Base-by-base conservation (phyloP, 2,888 invertebrate species). In the Adelognathus sp. region DNA sequence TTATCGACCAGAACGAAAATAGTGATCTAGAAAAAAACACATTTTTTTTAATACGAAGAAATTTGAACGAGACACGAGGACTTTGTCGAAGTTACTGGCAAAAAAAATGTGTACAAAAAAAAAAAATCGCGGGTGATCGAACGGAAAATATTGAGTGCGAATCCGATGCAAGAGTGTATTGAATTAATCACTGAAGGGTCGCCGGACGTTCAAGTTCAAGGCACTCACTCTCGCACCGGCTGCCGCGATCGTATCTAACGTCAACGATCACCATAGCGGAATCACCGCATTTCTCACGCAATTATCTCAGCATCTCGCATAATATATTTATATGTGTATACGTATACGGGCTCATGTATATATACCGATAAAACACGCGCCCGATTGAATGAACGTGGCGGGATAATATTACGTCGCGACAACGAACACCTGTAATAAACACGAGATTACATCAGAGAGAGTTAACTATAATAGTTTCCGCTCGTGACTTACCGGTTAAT, bases 181-280 rank as follows among this genome's bases (percentile, higher is more conserved):
- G 7, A 33, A 41, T 44, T 72, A n/a, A 36, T 54, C 27, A 16
- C 63, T 61, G 63, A 50, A 54, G 39, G 44, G 56, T 50, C 21
- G 9, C n/a, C 44, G 73, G 46, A 71, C 78, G 81, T 84, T 82
- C 84, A 85, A 85, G 85, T 84, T 81, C 83, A 82, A 84, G 84
- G 84, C 73, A 72, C 29, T 60, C n/a, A n/a, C n/a, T n/a, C n/a
- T n/a, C n/a, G n/a, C 14, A 36, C 44, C 60, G 61, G 39, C 11
- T 9, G 21, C 4, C 24, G 60, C 33, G 67, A 74, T 74, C 33
- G 11, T 31, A 66, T 74, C 67, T 46, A 29, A 18, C 11, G 24
- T 60, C 50, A 21, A 9, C 24, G 24, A 74, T 56, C 54, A 41
- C 63, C 63, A 33, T 36, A 72, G 52, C 72, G 61, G 61, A 54